Evolutionary conservation across 1,140 invertebrate species (phyloP), one percentile per base, ranked within the genome.

Genomic region (Lethrus apterus): DNA sequence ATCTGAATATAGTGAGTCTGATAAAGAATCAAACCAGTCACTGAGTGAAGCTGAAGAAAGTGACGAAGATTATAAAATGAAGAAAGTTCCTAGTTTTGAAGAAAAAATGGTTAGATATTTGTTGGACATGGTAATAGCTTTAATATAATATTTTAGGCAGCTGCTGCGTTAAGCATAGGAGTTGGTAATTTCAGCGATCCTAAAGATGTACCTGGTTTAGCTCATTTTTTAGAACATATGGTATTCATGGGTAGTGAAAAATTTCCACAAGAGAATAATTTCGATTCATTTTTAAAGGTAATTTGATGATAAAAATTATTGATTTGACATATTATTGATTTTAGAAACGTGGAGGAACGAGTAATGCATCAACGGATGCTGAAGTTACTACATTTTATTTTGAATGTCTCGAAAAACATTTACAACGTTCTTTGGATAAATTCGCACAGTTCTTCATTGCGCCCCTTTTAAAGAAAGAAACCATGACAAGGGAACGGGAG

Each of bases 151-250:
- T 54, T 61, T 50, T 54, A 83, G 73, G 83, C 84, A 26, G 84
- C 84, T 1, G 83, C 82, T 59, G 79, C 77, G 4, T 60, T 89
- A 2, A 75, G 75, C 44, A 75, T 88, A 9, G 76, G 79, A 26
- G 83, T 84, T 20, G 83, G 84, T 13, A 80, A 78, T 64, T 83
- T 80, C 63, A 81, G 79, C 57, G 77, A 81, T 63, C 89, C 89
- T 0, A 57, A 66, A 30, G 73, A 86, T 29, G 78, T 93, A 36
- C 89, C 84, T 50, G 93, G 93, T 1, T 62, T 96, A 55, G 90
- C 93, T 1, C 93, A 97, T 69, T 94, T 97, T 68, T 77, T 94
- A 34, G 93, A 97, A 65, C 93, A 97, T 63, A 94, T 96, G 90
- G 81, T 97, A 4, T 96, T 94, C 60, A 89, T 95, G 80, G 92